Percentiles rank a stretch among this genome's conserved stretches.
These are phyloP conservation scores for Zenarchopterus dispar DNA, from an alignment of 2,797 vertebrate species.

Conservation along the genomic window DNA sequence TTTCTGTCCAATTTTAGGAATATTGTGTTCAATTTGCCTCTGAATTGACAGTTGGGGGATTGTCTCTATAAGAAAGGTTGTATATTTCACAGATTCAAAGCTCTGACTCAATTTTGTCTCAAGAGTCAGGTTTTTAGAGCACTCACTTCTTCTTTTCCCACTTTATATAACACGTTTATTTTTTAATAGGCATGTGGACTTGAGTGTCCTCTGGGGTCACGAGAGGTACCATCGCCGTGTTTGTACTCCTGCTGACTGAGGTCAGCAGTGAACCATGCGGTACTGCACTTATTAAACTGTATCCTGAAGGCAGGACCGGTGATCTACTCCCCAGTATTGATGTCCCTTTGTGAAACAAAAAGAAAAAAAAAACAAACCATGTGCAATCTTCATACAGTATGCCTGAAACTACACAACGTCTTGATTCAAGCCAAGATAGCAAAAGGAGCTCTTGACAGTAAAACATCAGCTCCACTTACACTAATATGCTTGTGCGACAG, in stretches of 20 bases:
- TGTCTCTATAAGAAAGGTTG: too few species aligned
- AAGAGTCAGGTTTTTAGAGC: not conserved
- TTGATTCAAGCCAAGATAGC: constrained; percentile 20
- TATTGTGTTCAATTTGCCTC: too few species aligned
- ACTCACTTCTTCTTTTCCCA: not conserved
- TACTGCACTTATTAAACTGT: constrained; percentile 33
- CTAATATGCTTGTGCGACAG: constrained; percentile 34
- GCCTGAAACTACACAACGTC: constrained; percentile 3
- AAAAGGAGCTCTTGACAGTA: constrained; percentile 1
- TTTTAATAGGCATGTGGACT: constrained; percentile 5
- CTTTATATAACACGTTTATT: not conserved
- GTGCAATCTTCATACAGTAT: not conserved
- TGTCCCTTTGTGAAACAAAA: constrained; percentile 5
- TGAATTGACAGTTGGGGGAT: too few species aligned
- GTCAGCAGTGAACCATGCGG: constrained; percentile 28
- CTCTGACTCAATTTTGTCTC: not conserved
- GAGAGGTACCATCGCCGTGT: constrained; percentile 29
- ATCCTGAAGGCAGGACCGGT: constrained; percentile 11
- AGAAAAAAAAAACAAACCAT: constrained; percentile 24
- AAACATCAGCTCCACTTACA: constrained; percentile 13
- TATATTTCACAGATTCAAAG: too few species aligned
- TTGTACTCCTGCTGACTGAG: constrained; percentile 41
- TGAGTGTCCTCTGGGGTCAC: constrained; percentile 27
- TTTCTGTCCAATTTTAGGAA: too few species aligned
- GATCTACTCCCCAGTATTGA: constrained; percentile 23